These are phyloP conservation scores for Hapalemur alaotrensis DNA, from an alignment of 2,797 vertebrate genomes.

Conservation along the genomic window DNA sequence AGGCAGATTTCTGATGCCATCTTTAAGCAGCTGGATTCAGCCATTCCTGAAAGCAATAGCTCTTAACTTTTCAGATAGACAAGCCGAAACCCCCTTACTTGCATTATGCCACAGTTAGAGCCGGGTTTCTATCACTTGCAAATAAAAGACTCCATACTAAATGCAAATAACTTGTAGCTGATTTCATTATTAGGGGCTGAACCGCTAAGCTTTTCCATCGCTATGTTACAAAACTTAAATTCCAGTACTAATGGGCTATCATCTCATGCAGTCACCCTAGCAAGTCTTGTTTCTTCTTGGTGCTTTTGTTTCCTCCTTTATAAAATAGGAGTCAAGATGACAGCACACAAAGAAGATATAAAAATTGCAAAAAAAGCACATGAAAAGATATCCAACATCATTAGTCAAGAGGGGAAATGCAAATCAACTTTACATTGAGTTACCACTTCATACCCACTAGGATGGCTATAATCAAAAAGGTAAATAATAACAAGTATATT, in stretches of 20 bases:
- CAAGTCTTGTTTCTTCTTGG: not conserved
- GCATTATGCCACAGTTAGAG: not conserved
- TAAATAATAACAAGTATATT: not conserved
- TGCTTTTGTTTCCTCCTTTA: not conserved
- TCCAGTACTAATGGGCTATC: not conserved
- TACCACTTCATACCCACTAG: not conserved
- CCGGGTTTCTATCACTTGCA: not conserved
- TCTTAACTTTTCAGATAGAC: not conserved
- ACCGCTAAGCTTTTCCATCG: not conserved
- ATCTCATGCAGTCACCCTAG: not conserved
- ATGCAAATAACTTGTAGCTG: not conserved
- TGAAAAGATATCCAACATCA: not conserved
- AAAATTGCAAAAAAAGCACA: not conserved
- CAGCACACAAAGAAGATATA: not conserved
- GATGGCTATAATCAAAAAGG: not conserved
- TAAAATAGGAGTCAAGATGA: not conserved
- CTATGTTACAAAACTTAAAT: slow-evolving; percentile 18
- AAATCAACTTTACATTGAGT: not conserved
- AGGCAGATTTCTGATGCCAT: not conserved
- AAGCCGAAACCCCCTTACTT: not conserved
- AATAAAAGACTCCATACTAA: slow-evolving; percentile 13
- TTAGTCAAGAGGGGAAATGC: not conserved
- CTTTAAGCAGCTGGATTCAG: not conserved
- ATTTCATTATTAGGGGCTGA: not conserved
- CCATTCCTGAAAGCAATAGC: not conserved